phyloP scores from a whole-genome alignment of 2,113 vertebrate genomes.

The Cyanoderma ruficeps region DNA sequence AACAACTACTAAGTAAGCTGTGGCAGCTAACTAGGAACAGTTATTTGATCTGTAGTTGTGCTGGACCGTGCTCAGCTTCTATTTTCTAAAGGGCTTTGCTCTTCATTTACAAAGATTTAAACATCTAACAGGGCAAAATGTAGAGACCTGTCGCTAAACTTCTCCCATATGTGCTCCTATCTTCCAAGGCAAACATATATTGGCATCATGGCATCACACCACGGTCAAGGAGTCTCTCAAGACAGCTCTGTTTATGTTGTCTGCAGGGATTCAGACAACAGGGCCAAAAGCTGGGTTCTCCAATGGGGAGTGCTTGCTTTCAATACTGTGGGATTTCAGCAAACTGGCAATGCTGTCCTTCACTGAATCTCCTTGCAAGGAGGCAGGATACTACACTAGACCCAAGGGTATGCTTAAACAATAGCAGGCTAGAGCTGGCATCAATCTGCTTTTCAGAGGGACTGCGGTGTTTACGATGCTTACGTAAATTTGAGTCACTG shows the following conservation, averaged over 20 bases:
- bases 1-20: neutral
- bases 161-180: neutral
- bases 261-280: neutral
- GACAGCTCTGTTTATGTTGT: neutral
- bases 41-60: neutral
- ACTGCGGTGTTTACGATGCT: neutral
- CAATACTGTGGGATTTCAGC: neutral
- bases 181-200: neutral
- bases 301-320: neutral
- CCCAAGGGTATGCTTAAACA: neutral
- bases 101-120: neutral
- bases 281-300: neutral
- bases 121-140: neutral
- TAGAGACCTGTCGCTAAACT: neutral
- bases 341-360: neutral
- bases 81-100: neutral
- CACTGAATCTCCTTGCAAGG: neutral
- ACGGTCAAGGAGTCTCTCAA: neutral
- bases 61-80: neutral
- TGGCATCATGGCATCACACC: neutral
- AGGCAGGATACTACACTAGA: neutral
- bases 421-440: neutral
- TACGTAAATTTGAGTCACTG: neutral
- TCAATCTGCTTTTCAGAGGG: neutral
- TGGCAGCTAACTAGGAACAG: neutral